Evolutionary conservation across 2,888 invertebrate genomes (phyloP).

Genomic region (Heteromurus nitidus): DNA sequence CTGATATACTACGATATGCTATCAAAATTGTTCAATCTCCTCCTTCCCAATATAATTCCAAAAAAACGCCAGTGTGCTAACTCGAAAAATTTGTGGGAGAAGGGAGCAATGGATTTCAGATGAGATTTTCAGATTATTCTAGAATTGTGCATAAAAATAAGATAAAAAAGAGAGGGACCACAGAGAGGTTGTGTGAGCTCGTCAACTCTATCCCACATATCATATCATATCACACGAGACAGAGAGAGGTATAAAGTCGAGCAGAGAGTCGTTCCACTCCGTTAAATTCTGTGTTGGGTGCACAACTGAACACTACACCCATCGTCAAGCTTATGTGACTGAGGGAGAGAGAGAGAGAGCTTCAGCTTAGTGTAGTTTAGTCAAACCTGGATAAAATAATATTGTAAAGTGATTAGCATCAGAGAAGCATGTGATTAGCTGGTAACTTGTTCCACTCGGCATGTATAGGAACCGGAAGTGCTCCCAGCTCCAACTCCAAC

Average conservation of each 20-base stretch:
- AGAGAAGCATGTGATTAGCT: slow-evolving; percentile 51
- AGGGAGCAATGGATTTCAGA: too few species aligned
- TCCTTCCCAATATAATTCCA: background rate
- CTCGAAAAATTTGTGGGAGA: slow-evolving; percentile 20
- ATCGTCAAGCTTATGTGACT: too few species aligned
- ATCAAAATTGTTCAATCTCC: background rate
- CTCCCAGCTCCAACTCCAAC: slow-evolving; percentile 8
- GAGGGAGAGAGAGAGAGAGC: too few species aligned
- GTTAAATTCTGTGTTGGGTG: too few species aligned
- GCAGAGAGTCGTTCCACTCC: too few species aligned
- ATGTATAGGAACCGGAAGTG: slow-evolving; percentile 58
- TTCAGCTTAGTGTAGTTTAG: too few species aligned
- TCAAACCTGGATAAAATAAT: too few species aligned
- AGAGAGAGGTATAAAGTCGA: background rate
- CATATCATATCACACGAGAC: background rate
- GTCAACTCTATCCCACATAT: background rate
- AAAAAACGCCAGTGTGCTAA: background rate
- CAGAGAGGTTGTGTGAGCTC: too few species aligned
- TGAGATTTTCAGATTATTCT: slow-evolving; percentile 52
- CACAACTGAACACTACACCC: too few species aligned
- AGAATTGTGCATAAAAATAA: background rate
- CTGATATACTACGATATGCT: slow-evolving; percentile 29
- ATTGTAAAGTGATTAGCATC: slow-evolving; percentile 60
- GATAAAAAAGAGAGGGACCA: background rate
- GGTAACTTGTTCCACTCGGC: background rate